Evolutionary conservation across 2,113 vertebrate genomes (phyloP).

Genomic region (Takifugu bimaculatus): DNA sequence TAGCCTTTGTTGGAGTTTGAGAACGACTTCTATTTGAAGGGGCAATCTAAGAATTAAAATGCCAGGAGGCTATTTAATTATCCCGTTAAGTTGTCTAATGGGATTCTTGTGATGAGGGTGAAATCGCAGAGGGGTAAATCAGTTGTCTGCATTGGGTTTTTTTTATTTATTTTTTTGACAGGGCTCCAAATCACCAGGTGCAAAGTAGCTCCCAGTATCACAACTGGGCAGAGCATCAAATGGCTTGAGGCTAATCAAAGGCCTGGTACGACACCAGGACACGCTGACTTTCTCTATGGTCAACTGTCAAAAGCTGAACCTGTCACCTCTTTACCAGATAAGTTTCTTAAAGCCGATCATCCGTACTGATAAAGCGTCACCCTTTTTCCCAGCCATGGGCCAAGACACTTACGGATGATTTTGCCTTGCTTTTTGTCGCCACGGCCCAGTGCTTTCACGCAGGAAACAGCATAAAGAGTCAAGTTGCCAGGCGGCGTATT

Average conservation of each 20-base stretch:
- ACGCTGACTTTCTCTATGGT: background rate
- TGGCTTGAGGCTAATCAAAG: conserved; percentile 11
- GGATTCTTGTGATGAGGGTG: background rate
- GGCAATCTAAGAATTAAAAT: background rate
- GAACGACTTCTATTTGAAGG: background rate
- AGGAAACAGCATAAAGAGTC: conserved; percentile 1
- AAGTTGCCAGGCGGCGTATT: conserved; percentile 6
- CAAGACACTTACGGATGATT: background rate
- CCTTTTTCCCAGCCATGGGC: background rate
- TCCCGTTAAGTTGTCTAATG: background rate
- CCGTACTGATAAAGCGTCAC: background rate
- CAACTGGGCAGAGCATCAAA: conserved; percentile 4
- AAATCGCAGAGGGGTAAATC: background rate
- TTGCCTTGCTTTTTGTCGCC: background rate
- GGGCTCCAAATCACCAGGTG: conserved; percentile 12
- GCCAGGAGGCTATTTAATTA: background rate
- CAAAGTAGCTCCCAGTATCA: conserved; percentile 21
- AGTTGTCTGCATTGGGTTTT: background rate
- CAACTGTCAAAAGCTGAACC: conserved; percentile 3
- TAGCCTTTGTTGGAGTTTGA: conserved; percentile 18
- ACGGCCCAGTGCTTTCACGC: conserved; percentile 4
- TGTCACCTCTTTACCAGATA: no score
- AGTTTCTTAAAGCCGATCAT: no score
- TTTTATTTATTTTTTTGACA: background rate
- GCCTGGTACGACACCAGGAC: conserved; percentile 26